Percentiles rank a stretch among this genome's conserved stretches.
These are phyloP conservation scores for Pempheris klunzingeri DNA, from an alignment of 2,797 vertebrate species.

Conservation along the genomic window DNA sequence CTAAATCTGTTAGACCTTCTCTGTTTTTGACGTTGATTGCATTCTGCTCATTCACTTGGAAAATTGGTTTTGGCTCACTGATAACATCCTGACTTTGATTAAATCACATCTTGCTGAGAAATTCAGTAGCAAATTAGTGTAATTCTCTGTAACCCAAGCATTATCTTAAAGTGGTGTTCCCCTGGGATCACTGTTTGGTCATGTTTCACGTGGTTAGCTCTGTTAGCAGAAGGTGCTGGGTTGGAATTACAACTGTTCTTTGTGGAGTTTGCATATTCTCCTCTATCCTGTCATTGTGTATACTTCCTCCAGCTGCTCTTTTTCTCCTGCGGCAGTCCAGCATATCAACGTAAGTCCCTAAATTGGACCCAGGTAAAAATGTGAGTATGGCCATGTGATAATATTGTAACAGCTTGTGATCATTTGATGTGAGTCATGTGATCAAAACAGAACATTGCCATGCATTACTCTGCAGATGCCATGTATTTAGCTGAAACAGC, in stretches of 20 bases:
- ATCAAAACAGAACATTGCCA: background rate
- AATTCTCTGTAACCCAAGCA: background rate
- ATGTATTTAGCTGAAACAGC: background rate
- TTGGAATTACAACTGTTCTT: background rate
- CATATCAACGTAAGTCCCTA: background rate
- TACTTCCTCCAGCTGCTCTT: background rate
- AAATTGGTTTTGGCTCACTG: constrained; percentile 31
- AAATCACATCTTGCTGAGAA: constrained; percentile 1
- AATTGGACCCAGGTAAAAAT: background rate
- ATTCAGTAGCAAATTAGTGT: background rate
- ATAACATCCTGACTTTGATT: background rate
- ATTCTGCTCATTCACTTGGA: constrained; percentile 13
- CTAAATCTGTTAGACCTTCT: constrained; percentile 12
- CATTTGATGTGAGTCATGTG: background rate
- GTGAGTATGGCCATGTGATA: background rate
- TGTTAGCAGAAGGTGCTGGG: background rate
- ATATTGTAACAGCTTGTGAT: no score
- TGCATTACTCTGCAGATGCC: background rate
- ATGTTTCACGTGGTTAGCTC: background rate
- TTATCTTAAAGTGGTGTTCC: background rate
- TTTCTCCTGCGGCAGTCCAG: background rate
- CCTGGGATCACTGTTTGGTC: constrained; percentile 1
- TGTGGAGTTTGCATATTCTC: background rate
- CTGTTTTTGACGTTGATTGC: constrained; percentile 26
- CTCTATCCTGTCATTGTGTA: background rate